Evolutionary conservation across 1,140 invertebrate genomes (phyloP).

Genomic region (Temnothorax curvispinosus): DNA sequence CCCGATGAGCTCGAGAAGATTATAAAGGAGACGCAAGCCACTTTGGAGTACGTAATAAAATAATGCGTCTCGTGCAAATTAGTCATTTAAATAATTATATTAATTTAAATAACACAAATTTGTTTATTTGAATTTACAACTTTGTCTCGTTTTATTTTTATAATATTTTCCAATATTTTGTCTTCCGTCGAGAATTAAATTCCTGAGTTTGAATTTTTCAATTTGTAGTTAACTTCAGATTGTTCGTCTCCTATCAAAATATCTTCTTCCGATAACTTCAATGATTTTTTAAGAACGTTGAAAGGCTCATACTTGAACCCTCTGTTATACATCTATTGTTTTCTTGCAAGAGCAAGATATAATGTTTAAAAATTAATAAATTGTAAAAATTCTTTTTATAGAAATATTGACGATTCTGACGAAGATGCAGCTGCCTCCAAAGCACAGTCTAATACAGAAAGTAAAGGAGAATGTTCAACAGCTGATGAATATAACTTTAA

Average conservation of each 20-base stretch:
- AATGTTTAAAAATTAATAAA: background rate
- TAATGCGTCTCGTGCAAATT: background rate
- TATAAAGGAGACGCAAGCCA: slow-evolving; percentile 90
- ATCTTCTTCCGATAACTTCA: background rate
- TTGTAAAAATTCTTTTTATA: slow-evolving; percentile 57
- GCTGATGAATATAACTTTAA: slow-evolving; percentile 91
- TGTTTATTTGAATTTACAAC: background rate
- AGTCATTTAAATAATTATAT: background rate
- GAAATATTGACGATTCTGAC: slow-evolving; percentile 82
- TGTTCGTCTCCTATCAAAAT: background rate
- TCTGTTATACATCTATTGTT: background rate
- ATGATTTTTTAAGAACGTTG: background rate
- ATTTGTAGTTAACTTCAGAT: background rate
- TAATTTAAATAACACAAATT: background rate
- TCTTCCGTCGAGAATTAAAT: background rate
- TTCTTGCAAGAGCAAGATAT: background rate
- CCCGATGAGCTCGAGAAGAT: slow-evolving; percentile 90
- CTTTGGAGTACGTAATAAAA: slow-evolving; percentile 86
- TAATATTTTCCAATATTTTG: background rate
- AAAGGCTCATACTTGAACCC: background rate
- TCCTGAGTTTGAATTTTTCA: background rate
- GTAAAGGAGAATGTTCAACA: background rate
- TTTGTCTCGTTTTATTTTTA: background rate
- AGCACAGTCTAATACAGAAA: background rate
- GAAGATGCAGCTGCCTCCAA: slow-evolving; percentile 78